Evolutionary conservation across 2,113 vertebrate species (phyloP).

Genomic region (Eretmochelys imbricata): DNA sequence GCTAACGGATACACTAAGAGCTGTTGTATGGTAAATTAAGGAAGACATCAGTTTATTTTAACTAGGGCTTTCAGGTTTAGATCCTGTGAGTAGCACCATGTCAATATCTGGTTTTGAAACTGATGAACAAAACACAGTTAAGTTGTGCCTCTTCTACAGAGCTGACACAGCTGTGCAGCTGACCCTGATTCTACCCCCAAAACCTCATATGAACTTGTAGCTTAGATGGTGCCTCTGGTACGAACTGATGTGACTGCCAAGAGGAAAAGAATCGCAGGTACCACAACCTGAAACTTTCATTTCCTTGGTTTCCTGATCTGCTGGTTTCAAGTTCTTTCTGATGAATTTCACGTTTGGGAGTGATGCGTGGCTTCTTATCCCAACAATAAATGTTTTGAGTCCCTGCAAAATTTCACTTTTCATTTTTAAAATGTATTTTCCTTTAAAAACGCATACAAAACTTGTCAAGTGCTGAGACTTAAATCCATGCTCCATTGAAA

Average conservation of each 20-base stretch:
- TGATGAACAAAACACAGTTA: accelerated
- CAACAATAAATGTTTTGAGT: neutral
- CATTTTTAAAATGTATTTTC: neutral
- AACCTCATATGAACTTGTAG: neutral
- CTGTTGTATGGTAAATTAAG: neutral
- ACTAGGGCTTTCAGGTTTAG: neutral
- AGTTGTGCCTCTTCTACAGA: neutral
- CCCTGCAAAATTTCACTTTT: neutral
- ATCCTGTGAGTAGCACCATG: neutral
- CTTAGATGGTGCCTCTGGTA: neutral
- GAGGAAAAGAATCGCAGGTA: neutral
- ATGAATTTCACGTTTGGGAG: neutral
- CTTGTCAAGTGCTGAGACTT: neutral
- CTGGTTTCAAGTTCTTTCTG: neutral
- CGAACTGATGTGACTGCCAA: neutral
- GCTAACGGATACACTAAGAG: neutral
- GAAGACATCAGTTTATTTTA: neutral
- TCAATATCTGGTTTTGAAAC: neutral
- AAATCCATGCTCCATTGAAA: neutral
- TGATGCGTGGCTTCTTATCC: neutral
- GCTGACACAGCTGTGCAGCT: neutral
- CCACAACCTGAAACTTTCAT: neutral
- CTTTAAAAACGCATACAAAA: neutral
- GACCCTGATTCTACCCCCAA: neutral
- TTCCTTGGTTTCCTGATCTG: neutral